Evolutionary conservation across 2,888 invertebrate genomes (phyloP).

Genomic region (Drymonia ruficornis): DNA sequence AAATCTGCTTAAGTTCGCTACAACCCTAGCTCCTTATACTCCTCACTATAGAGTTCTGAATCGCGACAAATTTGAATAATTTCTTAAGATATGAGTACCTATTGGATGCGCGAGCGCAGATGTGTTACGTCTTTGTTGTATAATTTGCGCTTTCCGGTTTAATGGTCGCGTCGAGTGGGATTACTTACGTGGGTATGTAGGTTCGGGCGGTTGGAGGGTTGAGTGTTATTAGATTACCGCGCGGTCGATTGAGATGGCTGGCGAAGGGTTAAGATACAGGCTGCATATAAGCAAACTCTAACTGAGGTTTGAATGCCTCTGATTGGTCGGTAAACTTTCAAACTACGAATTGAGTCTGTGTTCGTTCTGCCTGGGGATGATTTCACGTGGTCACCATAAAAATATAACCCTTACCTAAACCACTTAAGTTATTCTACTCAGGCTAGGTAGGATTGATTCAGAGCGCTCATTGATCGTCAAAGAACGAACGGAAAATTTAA

Average conservation of each 20-base stretch:
- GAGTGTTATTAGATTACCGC: constrained; percentile 53
- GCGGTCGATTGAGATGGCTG: background rate
- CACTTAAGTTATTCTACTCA: too few species aligned
- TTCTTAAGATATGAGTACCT: constrained; percentile 30
- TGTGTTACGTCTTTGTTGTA: constrained; percentile 82
- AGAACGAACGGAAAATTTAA: too few species aligned
- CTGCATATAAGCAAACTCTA: too few species aligned
- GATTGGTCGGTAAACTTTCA: too few species aligned
- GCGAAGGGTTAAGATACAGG: background rate
- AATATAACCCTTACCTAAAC: too few species aligned
- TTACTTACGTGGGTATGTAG: constrained; percentile 42
- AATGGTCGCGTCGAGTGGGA: constrained; percentile 75
- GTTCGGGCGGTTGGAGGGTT: constrained; percentile 51
- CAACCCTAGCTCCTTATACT: constrained; percentile 39
- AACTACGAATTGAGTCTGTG: too few species aligned
- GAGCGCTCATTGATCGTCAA: too few species aligned
- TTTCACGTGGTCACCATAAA: too few species aligned
- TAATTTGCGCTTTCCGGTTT: constrained; percentile 83
- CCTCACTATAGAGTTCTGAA: constrained; percentile 34
- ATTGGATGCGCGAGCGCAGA: constrained; percentile 68
- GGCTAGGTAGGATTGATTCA: too few species aligned
- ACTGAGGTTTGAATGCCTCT: too few species aligned
- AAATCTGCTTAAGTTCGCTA: constrained; percentile 57
- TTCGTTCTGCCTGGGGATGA: too few species aligned
- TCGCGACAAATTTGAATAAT: constrained; percentile 22